Evolutionary conservation across 2,113 vertebrate species (phyloP), one percentile per base, ranked within the genome.

Genomic region (Hippocampus comes): DNA sequence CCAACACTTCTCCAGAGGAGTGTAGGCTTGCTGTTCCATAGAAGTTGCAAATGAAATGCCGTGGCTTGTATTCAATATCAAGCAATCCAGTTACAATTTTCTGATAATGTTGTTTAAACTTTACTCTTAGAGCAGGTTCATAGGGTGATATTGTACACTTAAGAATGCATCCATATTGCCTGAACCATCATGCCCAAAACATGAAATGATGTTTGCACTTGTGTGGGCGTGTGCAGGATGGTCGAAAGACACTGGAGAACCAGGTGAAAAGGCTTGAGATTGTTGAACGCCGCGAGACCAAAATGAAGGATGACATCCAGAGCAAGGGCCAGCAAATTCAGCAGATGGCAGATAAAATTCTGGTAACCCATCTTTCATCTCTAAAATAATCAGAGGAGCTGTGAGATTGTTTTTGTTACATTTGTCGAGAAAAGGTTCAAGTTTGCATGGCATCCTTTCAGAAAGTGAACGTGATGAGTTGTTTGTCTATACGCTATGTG

Each of bases 271-370:
- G 95, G 75, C 90, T 99, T 78, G 97, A 99, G 93, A 97, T 96
- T 55, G 95, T 98, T 73, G 97, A 99, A 82, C 94, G 96, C 30
- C 94, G 96, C 81, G 97, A 99, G 91, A 95, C 92, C 59, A 98
- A 97, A 78, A 93, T 99, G 49, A 99, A 99, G 89, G 97, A 99
- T 84, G 97, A 99, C 88, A 95, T 98, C 86, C 97, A 98, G 86
- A 96, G 95, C 86, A 99, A 99, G 86, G 95, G 94, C 82, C 96
- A 97, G 84, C 97, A 99, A 93, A 95, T 98, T 83, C 97, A 98
- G 89, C 97, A 99, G 93, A 99, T 99, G 97, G 94, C 94, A 72
- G 97, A 99, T 88, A 98, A 98, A 94, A 98, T 99, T 91, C 91
- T 97, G 97, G 97, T 99, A 93, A 83, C 11, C 23, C 77, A 68